Evolutionary conservation across 2,888 invertebrate species (phyloP), one percentile per base, ranked within the genome.

Genomic region (Drosophila mulleri): DNA sequence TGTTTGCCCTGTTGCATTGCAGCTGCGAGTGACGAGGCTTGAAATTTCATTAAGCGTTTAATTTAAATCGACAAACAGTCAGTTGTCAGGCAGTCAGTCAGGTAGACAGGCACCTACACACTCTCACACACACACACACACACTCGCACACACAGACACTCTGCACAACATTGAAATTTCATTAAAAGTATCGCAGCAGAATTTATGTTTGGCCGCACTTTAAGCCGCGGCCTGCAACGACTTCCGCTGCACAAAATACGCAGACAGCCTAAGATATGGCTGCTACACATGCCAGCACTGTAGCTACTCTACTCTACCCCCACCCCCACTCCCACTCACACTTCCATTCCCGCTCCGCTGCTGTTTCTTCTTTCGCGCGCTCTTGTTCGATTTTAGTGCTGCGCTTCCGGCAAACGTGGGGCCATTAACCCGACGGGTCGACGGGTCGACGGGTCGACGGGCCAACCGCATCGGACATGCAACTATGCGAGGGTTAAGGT

Each of bases 1-100:
- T 69, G 54, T 66, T 23, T 42, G 29, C 44, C 67, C 63, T 64
- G 65, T 57, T 77, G 79, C 70, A 52, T n/a, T 75, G 82, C 88
- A 85, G 80, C 86, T 88, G 88, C 86, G 75, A 79, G 78, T 83
- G 79, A 79, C 82, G 76, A 71, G 70, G 80, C 70, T 78, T 80
- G 88, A 87, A 82, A 90, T 91, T 90, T 91, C 88, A 90, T 90
- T 90, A 90, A 89, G 78, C 79, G 84, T 68, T 78, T 70, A 80
- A 88, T 86, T 81, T 77, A 87, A 90, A 83, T 85, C 85, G 82
- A 73, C 78, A 80, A 80, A 80, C 84, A 82, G 80, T 75, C 80
- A 80, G 68, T 72, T 80, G 79, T 66, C 72, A 63, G 26, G 9
- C 52, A 48, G 72, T 11, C 68, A 74, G 67, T 7, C n/a, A 53